Base-by-base conservation (phyloP, 1,140 invertebrate species). In the Aplysia californica region DNA sequence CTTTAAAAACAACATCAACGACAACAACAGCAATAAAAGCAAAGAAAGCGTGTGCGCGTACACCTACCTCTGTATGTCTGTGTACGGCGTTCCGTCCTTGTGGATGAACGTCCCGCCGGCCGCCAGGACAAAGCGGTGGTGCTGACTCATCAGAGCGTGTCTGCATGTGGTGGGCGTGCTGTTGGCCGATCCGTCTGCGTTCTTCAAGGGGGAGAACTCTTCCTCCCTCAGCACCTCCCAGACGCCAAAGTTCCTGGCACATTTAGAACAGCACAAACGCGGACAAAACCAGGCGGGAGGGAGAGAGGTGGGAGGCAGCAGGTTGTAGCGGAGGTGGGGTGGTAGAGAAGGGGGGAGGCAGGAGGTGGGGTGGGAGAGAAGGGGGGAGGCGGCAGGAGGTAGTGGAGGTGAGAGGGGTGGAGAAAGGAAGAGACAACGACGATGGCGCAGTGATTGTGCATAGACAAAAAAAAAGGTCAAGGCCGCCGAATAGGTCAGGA, bases 151-250 rank as follows among this genome's bases (percentile, higher is more conserved):
- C 29, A 99, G 87, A 84, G 96, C 95, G 26, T 93, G 90, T 23
- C 94, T 91, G 2, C 96, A 94, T 0, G 97, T 98, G 0, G 93
- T 94, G 0, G 98, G 95, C 79, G 96, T 97, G 89, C 99, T 97
- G 85, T 97, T 96, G 64, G 94, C 94, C 36, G 92, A 93, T 0
- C 92, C 90, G 89, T 99, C 95, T 2, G 95, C 92, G 91, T 99
- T 99, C 88, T 99, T 99, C 77, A 99, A 87, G 0, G 98, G 97
- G 84, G 97, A 97, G 87, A 99, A 99, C 88, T 99, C 98, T 75
- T 95, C 94, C 82, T 97, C 94, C 65, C 98, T 92, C 0, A 94
- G 91, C 0, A 98, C 97, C 92, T 98, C 96, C 94, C 97, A 97
- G 3, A 96, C 96, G 26, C 95, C 95, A 86, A 99, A 97, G 81